Evolutionary conservation across 2,797 vertebrate species (phyloP), one percentile per base, ranked within the genome.

Genomic region (Heteromormyrus szaboi): DNA sequence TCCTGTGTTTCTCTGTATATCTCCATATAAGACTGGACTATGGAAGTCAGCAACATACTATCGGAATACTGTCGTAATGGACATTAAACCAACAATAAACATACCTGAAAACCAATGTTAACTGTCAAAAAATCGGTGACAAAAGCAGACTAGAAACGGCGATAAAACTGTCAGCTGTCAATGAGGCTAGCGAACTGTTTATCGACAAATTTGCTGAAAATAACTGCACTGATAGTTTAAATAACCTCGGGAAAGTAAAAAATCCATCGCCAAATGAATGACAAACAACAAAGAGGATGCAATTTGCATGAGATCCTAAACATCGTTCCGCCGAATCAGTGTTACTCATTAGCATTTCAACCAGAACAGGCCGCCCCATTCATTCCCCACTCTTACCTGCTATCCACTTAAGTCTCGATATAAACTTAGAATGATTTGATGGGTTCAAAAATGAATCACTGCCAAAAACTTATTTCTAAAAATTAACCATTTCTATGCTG

Each of bases 401-500:
- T 37, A 12, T 41, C 25, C 33, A n/a, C 85, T 59, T 33, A 14
- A 41, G 14, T n/a, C 17, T 14, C 22, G 29, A 8, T 86, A 41
- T 6, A 51, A 86, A 86, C 53, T 41, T 33, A 19, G 51, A 56
- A 17, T 6, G 17, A 44, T 25, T 44, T 9, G 25, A 9, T n/a
- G 51, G 85, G 7, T 59, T 37, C 17, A 68, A n/a, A 54, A n/a
- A 86, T 41, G 51, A 86, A 86, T 86, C n/a, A 33, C 50, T 56
- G 85, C 54, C 22, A 65, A 62, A 89, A 86, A 76, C 19, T 76
- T 89, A 85, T 14, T 48, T 54, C 12, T 62, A 56, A 86, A 89
- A 85, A 76, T 89, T 86, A 89, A 86, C 88, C 84, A 48, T 54
- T 89, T 86, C 62, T 11, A 41, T 86, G 33, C 62, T n/a, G 84